phyloP scores from a whole-genome alignment of 2,113 vertebrate genomes.

The Macheiramphus alcinus region DNA sequence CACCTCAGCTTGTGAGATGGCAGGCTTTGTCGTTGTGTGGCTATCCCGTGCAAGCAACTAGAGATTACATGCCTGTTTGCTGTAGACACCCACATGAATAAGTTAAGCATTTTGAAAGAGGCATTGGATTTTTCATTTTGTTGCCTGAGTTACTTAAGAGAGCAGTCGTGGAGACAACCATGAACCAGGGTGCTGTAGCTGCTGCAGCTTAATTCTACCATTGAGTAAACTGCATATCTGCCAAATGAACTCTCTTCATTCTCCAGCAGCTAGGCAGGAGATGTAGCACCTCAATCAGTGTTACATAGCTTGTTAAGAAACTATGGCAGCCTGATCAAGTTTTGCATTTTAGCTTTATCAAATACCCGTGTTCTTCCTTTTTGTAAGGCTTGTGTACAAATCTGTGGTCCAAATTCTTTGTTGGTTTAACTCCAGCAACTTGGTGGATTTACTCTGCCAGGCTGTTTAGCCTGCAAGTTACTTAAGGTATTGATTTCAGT shows the following conservation, averaged over 20 bases:
- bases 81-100: background rate
- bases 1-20: background rate
- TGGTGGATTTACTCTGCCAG: background rate
- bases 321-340: background rate
- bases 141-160: background rate
- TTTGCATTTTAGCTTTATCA: background rate
- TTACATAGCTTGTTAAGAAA: background rate
- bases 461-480: background rate
- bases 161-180: background rate
- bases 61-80: background rate
- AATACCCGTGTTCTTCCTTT: background rate
- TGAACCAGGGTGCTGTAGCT: background rate
- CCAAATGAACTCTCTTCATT: background rate
- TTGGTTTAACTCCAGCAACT: background rate
- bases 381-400: background rate
- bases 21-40: background rate
- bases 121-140: background rate
- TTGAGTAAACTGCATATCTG: background rate
- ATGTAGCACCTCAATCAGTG: background rate
- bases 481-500: background rate
- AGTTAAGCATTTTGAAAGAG: background rate
- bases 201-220: background rate
- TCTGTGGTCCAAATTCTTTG: background rate
- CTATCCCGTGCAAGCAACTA: background rate
- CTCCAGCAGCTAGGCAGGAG: background rate